Base-by-base conservation (phyloP, 2,888 invertebrate species). In the Gortyna flavago region DNA sequence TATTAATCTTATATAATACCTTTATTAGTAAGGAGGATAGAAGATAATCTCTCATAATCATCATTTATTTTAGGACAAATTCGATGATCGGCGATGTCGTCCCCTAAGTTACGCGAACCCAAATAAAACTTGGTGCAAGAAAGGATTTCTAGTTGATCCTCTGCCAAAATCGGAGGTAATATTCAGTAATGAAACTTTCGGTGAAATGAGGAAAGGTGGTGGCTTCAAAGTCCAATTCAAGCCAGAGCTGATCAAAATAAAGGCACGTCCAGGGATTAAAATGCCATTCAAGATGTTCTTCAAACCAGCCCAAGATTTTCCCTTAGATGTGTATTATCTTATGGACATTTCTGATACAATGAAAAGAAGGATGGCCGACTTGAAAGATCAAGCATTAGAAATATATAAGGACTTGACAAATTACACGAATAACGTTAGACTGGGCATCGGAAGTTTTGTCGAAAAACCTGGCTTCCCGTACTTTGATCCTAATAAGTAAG, bases 301-400 rank as follows among this genome's bases (percentile, higher is more conserved):
- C 84, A 95, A 97, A 65, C 97, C 98, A 86, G 98, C 98, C 0
- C 95, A 97, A 86, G 97, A 98, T 93, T 98, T 98, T 91, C 98
- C 98, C 0, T 97, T 98, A 2, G 98, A 98, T 93, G 95, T 98
- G n/a, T 98, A 98, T 91, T 98, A 98, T 90, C 95, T 99, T 51
- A 98, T 98, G 98, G 98, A 98, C 89, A 94, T 98, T 83, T 98
- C 98, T 0, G 94, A 96, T 57, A 98, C 98, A 0, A 98, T 98
- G 98, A 93, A 92, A 70, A 91, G 91, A 16, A 97, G 98, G 89
- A 97, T 97, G 89, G 90, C 93, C 0, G 94, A 92, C 32, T 90
- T 98, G 11, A 96, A 95, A 87, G 91, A 88, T 9, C 94, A 97
- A 66, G 97, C 97, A 0, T 80, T 88, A 0, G 83, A 94, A 72